Conservation (phyloP, 2,888 invertebrate genomes). For the Andrena minutula region DNA sequence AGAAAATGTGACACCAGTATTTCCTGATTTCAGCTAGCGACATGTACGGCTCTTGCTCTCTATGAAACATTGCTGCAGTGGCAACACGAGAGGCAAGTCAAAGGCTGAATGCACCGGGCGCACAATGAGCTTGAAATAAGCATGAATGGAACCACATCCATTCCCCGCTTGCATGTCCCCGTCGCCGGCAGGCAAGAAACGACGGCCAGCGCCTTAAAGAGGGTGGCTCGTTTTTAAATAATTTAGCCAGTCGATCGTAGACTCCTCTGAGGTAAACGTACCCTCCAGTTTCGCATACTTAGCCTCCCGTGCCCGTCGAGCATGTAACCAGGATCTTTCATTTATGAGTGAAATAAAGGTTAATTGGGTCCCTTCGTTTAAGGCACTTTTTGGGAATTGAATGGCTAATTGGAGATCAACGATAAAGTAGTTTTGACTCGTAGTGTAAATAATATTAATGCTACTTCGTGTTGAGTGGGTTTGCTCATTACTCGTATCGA, state of each 20-base stretch:
- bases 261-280: slow-evolving; percentile 16
- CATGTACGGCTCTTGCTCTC: slow-evolving; percentile 61
- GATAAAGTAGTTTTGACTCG: neutral
- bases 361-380: neutral
- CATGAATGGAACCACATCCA: slow-evolving; percentile 82
- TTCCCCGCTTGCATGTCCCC: slow-evolving; percentile 70
- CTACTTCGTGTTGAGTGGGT: neutral
- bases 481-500: neutral
- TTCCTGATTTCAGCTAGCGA: slow-evolving; percentile 69
- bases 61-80: slow-evolving; percentile 68
- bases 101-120: slow-evolving; percentile 81
- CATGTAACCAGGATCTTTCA: slow-evolving; percentile 31
- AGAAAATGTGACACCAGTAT: slow-evolving; percentile 74
- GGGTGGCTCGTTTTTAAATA: slow-evolving; percentile 76
- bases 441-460: neutral
- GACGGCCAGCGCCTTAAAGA: slow-evolving; percentile 72
- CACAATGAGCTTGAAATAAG: slow-evolving; percentile 84
- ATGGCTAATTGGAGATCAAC: neutral
- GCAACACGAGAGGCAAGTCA: slow-evolving; percentile 79
- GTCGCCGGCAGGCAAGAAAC: slow-evolving; percentile 74
- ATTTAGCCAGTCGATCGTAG: slow-evolving; percentile 74
- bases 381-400: neutral
- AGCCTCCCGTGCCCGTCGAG: neutral
- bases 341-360: slow-evolving; percentile 11
- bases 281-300: neutral